Evolutionary conservation across 2,888 invertebrate genomes (phyloP).

Genomic region (Pachliopta kotzebuea): DNA sequence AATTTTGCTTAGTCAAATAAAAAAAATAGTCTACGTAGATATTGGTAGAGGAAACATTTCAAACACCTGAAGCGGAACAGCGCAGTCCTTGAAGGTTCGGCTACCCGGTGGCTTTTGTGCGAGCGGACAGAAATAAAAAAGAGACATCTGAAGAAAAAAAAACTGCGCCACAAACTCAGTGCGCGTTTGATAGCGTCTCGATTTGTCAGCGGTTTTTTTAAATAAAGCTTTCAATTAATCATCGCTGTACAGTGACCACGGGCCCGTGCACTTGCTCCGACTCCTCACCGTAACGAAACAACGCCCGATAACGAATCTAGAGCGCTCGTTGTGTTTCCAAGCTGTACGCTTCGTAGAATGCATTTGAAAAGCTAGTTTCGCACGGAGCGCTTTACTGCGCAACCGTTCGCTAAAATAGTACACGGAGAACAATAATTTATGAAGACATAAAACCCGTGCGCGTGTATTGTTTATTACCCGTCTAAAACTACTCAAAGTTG

Average conservation of each 20-base stretch:
- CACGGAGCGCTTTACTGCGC: constrained; percentile 7
- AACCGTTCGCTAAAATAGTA: constrained; percentile 22
- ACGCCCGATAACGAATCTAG: constrained; percentile 47
- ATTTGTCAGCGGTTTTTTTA: constrained; percentile 70
- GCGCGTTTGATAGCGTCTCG: constrained; percentile 56
- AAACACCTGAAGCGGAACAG: constrained; percentile 65
- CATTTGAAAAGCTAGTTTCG: constrained; percentile 32
- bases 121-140: constrained; percentile 46
- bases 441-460: constrained; percentile 56
- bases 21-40: no score
- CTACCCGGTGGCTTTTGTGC: constrained; percentile 64
- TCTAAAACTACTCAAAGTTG: constrained; percentile 54
- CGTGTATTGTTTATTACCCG: constrained; percentile 62
- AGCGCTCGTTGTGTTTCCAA: constrained; percentile 35
- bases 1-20: no score
- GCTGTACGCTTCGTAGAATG: constrained; percentile 34
- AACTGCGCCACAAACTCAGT: constrained; percentile 46
- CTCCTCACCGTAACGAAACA: constrained; percentile 47
- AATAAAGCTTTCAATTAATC: constrained; percentile 60
- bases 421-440: constrained; percentile 51
- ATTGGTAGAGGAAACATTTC: constrained; percentile 32
- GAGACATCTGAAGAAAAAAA: constrained; percentile 45
- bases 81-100: constrained; percentile 70
- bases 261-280: constrained; percentile 48
- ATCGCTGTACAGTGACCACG: constrained; percentile 48